Base-by-base conservation (phyloP, 2,797 vertebrate genomes). In the Poecilia picta region DNA sequence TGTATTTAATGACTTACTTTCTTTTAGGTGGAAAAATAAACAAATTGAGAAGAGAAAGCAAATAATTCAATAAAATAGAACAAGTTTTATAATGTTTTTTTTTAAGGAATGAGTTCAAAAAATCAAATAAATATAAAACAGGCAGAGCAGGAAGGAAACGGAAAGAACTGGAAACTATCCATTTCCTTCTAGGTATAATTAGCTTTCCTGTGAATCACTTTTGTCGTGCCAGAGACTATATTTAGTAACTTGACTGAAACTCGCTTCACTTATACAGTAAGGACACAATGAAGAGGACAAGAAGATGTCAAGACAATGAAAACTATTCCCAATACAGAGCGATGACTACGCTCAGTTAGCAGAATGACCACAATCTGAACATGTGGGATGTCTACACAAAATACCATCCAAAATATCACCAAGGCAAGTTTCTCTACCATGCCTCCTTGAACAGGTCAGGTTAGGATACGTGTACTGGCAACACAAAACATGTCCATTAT, bases 111-210 rank as follows among this genome's bases (percentile, higher is more conserved):
- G 36, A 4, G 12, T 57, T 20, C 3, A 33, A 2, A 8, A 74
- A 25, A 79, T 39, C 6, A 2, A 71, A 55, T 16, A 5, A 31
- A 62, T n/a, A 46, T 12, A 57, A 36, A 41, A 23, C 66, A 57
- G 41, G 20, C 41, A 72, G 8, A 72, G 53, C 20, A 36, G 43
- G 43, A 2, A 39, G 8, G 2, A 43, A 28, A 71, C 45, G 41
- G 23, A 15, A 43, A 71, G 45, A 45, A 45, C 41, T 41, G n/a
- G 68, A 74, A 57, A 53, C 6, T 25, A 11, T 2, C 8, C 18
- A 57, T 81, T 83, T 84, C 66, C 72, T 84, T 59, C 0, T 31
- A 39, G 1, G 72, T 23, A 62, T 55, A 47, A 71, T 12, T 78
- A 23, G 12, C 43, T 33, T 25, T 80, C 53, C 1, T 28, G 36